Percentiles rank a stretch among this genome's conserved stretches.
These are phyloP conservation scores for Heliconius erato DNA, from an alignment of 2,888 invertebrate genomes.

Conservation along the genomic window DNA sequence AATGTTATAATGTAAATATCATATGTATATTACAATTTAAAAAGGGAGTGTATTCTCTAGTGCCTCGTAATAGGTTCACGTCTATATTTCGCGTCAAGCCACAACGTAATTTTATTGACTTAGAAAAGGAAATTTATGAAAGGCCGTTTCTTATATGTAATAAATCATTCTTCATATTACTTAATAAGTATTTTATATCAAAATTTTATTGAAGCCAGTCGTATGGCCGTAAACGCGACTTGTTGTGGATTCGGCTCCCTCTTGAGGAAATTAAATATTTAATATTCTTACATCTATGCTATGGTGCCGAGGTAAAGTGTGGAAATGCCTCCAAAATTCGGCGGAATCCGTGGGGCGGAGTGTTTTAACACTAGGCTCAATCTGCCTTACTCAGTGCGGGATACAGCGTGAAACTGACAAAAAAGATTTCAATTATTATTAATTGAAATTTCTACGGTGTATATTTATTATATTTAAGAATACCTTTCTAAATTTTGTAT, in stretches of 20 bases:
- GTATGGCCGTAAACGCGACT: not conserved
- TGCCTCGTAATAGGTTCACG: not conserved
- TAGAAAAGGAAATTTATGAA: slow-evolving; percentile 6
- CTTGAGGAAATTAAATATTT: not conserved
- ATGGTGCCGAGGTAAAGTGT: too few species aligned
- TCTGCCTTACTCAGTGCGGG: too few species aligned
- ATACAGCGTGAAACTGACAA: too few species aligned
- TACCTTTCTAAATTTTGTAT: not conserved
- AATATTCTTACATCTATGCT: too few species aligned
- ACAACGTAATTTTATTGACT: slow-evolving; percentile 10
- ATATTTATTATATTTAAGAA: too few species aligned
- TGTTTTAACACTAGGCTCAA: too few species aligned
- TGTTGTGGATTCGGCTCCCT: not conserved
- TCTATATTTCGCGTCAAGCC: slow-evolving; percentile 19
- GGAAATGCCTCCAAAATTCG: too few species aligned
- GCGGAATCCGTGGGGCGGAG: too few species aligned
- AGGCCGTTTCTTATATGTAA: not conserved
- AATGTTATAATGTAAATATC: not conserved
- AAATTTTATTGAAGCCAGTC: not conserved
- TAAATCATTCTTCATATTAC: not conserved
- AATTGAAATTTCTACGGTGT: too few species aligned
- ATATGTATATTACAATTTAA: too few species aligned
- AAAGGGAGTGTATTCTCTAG: not conserved
- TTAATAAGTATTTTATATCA: too few species aligned
- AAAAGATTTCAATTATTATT: too few species aligned